Evolutionary conservation across 2,888 invertebrate genomes (phyloP).

Genomic region (Caenorhabditis imperialis): DNA sequence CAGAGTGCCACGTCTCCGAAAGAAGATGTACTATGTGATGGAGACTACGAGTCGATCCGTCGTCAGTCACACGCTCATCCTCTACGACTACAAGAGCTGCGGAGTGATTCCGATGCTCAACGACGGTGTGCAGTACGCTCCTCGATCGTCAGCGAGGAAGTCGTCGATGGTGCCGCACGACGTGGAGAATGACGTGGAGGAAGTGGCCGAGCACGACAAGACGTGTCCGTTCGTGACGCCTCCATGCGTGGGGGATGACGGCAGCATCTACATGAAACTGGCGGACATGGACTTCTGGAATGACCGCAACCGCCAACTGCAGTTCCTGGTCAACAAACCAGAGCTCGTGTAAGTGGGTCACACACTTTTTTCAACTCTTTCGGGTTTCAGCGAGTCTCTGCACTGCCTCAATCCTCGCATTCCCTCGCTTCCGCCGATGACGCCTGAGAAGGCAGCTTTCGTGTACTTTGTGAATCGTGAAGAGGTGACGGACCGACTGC

Average conservation of each 20-base stretch:
- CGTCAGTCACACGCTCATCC: slow-evolving; percentile 56
- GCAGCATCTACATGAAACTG: slow-evolving; percentile 39
- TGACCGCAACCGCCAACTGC: slow-evolving; percentile 54
- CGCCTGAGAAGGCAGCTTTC: slow-evolving; percentile 40
- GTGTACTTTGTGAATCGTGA: slow-evolving; percentile 57
- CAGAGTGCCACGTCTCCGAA: slow-evolving; percentile 47
- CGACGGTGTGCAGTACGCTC: slow-evolving; percentile 39
- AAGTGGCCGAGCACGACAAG: slow-evolving; percentile 50
- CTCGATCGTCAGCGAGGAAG: slow-evolving; percentile 6
- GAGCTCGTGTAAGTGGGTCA: slow-evolving; percentile 35
- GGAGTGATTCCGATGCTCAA: slow-evolving; percentile 51
- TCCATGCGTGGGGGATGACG: slow-evolving; percentile 15
- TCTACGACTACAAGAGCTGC: slow-evolving; percentile 58
- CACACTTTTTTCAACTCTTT: too few relatives aligned
- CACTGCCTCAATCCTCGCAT: slow-evolving; percentile 53
- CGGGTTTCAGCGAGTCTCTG: slow-evolving; percentile 30
- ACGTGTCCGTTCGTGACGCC: slow-evolving; percentile 53
- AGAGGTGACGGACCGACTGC: slow-evolving; percentile 48
- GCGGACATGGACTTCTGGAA: slow-evolving; percentile 52
- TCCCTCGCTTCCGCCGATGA: slow-evolving; percentile 56
- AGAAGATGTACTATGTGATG: slow-evolving; percentile 64
- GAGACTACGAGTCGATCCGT: slow-evolving; percentile 48
- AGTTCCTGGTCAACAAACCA: slow-evolving; percentile 56
- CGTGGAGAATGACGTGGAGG: slow-evolving; percentile 55
- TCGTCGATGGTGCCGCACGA: slow-evolving; percentile 14